A percentile compares a stretch with the other conserved stretches of the same genome.
phyloP scores from a whole-genome alignment of 1,140 invertebrate genomes.

The Bicyclus anynana region DNA sequence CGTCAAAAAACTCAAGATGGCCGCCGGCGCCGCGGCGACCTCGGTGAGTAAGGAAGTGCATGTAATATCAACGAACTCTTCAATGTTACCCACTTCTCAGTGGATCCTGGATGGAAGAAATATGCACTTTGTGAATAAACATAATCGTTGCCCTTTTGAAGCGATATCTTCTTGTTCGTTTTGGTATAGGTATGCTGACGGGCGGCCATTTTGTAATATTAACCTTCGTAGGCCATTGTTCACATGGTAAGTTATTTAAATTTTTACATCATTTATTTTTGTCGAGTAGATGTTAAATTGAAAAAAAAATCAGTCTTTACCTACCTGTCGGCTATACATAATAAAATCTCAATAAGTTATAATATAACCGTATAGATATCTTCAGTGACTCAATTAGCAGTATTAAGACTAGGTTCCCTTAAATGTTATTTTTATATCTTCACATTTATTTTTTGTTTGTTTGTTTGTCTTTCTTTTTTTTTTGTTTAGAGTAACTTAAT shows the following conservation, averaged over 20 bases:
- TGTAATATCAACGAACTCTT: constrained; percentile 74
- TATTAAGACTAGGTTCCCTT: too few species aligned
- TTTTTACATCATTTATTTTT: constrained; percentile 19
- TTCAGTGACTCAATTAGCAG: too few species aligned
- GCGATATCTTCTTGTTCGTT: constrained; percentile 38
- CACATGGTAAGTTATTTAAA: constrained; percentile 19
- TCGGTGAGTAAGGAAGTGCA: constrained; percentile 67
- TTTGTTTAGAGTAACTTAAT: too few species aligned
- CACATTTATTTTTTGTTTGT: too few species aligned
- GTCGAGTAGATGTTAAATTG: not conserved
- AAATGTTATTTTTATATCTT: too few species aligned
- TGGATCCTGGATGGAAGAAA: constrained; percentile 51
- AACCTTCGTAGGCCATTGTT: constrained; percentile 28
- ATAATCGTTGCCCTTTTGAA: constrained; percentile 55
- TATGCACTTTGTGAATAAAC: constrained; percentile 41
- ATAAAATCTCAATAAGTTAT: too few species aligned
- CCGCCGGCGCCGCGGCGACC: constrained; percentile 52
- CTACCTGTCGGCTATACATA: too few species aligned
- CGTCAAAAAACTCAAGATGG: constrained; percentile 72
- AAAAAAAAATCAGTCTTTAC: not conserved
- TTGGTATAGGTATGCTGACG: constrained; percentile 18
- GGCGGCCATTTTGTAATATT: constrained; percentile 19
- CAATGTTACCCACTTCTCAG: constrained; percentile 66
- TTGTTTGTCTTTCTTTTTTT: too few species aligned
- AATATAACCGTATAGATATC: too few species aligned